Evolutionary conservation across 1,140 invertebrate genomes (phyloP).

Genomic region (Archegozetes longisetosus): DNA sequence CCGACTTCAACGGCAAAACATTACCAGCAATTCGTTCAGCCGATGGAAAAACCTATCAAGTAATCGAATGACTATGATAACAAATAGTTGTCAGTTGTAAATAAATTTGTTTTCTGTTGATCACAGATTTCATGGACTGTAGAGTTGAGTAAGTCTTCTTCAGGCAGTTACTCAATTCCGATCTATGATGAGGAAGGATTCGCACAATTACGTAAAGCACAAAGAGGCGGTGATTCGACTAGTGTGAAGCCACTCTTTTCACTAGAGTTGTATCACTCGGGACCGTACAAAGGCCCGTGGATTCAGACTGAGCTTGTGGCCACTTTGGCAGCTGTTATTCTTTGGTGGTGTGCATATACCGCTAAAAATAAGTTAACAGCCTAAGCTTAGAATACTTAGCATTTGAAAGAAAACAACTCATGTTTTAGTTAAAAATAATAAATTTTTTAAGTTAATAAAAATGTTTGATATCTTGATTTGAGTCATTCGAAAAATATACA

Average conservation of each 20-base stretch:
- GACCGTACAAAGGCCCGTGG: slow-evolving; percentile 76
- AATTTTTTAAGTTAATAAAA: too few species aligned
- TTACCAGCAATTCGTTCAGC: slow-evolving; percentile 47
- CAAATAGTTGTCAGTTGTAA: too few species aligned
- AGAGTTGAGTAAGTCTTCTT: slow-evolving; percentile 56
- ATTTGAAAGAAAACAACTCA: too few species aligned
- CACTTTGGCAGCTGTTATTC: neutral
- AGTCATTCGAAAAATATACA: too few species aligned
- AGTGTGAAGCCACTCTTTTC: slow-evolving; percentile 3
- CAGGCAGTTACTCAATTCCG: slow-evolving; percentile 59
- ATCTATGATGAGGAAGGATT: slow-evolving; percentile 82
- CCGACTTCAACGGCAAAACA: slow-evolving; percentile 63
- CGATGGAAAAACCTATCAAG: neutral
- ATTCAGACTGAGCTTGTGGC: slow-evolving; percentile 81
- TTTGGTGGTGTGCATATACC: neutral
- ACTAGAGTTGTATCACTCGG: slow-evolving; percentile 25
- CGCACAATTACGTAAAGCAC: slow-evolving; percentile 43
- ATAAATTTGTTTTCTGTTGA: neutral
- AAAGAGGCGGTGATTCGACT: neutral
- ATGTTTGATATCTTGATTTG: too few species aligned
- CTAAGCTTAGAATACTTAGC: too few species aligned
- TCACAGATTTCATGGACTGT: slow-evolving; percentile 67
- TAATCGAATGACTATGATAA: too few species aligned
- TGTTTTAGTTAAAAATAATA: too few species aligned
- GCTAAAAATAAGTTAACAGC: neutral